A percentile compares a stretch with the other conserved stretches of the same genome.
phyloP scores from a whole-genome alignment of 2,888 invertebrate genomes.

The Oscheius sp. region DNA sequence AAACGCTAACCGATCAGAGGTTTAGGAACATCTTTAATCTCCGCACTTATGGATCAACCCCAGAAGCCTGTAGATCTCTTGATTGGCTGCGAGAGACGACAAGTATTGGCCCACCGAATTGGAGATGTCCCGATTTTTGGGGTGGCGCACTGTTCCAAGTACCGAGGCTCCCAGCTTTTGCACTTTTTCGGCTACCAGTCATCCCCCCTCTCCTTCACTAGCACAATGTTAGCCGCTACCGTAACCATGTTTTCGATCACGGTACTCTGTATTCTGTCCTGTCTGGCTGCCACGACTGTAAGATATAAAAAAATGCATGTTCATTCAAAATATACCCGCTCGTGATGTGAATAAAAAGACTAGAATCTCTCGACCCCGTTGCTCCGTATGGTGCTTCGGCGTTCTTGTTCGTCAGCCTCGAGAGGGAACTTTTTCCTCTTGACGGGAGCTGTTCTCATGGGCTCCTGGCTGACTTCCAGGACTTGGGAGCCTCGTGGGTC shows the following conservation, averaged over 20 bases:
- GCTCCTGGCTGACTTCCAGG: conserved; percentile 26
- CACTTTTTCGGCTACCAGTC: conserved; percentile 31
- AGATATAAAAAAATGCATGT: conserved; percentile 10
- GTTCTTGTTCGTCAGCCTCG: conserved; percentile 51
- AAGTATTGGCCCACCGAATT: conserved; percentile 39
- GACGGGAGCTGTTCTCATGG: conserved; percentile 49
- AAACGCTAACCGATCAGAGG: neutral
- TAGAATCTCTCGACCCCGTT: conserved; percentile 38
- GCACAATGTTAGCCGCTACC: neutral
- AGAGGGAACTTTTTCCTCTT: conserved; percentile 57
- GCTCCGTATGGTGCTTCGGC: conserved; percentile 44
- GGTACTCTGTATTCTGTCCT: neutral
- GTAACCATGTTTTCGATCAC: neutral
- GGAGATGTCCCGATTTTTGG: conserved; percentile 40
- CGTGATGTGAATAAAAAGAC: neutral
- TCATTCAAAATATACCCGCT: conserved; percentile 6
- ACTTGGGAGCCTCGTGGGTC: conserved; percentile 39
- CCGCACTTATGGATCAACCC: neutral
- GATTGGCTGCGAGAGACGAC: conserved; percentile 40
- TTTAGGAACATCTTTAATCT: conserved; percentile 10
- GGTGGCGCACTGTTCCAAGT: conserved; percentile 24
- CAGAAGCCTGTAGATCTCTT: conserved; percentile 33
- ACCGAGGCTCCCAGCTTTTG: conserved; percentile 20
- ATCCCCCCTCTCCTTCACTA: neutral
- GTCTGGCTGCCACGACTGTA: neutral